A percentile compares a stretch with the other conserved stretches of the same genome.
Evolutionary conservation across 1,140 invertebrate genomes (phyloP).

Genomic region (Cecropterus lyciades): DNA sequence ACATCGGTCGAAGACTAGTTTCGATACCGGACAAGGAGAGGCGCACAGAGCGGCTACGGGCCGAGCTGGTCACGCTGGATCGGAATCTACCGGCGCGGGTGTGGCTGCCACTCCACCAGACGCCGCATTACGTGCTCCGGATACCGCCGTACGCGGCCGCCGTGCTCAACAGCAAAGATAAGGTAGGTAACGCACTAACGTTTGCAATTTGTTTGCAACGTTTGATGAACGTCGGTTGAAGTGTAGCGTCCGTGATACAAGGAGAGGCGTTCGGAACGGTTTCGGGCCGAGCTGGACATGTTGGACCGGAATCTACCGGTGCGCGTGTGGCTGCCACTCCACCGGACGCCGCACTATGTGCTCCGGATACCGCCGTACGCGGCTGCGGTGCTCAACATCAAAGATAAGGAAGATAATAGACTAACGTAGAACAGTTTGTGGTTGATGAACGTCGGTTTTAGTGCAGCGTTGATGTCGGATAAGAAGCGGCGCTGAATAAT

Average conservation of each 20-base stretch:
- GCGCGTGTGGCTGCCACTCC: conserved; percentile 97
- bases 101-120: conserved; percentile 97
- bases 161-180: conserved; percentile 99
- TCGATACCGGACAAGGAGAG: conserved; percentile 97
- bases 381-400: conserved; percentile 98
- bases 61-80: conserved; percentile 96
- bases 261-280: conserved; percentile 94
- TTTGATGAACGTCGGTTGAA: conserved; percentile 89
- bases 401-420: conserved; percentile 92
- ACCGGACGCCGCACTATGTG: conserved; percentile 96
- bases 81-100: conserved; percentile 98
- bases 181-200: conserved; percentile 84
- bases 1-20: conserved; percentile 94
- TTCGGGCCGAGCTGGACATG: conserved; percentile 96
- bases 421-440: too few species aligned
- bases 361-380: conserved; percentile 94
- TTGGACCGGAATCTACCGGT: conserved; percentile 99
- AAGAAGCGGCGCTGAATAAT: background rate
- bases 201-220: too few species aligned
- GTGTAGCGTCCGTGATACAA: conserved; percentile 95
- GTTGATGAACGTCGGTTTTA: conserved; percentile 89
- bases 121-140: conserved; percentile 95
- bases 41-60: conserved; percentile 94
- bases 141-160: conserved; percentile 96
- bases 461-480: conserved; percentile 86